Conservation (phyloP, 2,888 invertebrate species). For the Drosophila borealis region DNA sequence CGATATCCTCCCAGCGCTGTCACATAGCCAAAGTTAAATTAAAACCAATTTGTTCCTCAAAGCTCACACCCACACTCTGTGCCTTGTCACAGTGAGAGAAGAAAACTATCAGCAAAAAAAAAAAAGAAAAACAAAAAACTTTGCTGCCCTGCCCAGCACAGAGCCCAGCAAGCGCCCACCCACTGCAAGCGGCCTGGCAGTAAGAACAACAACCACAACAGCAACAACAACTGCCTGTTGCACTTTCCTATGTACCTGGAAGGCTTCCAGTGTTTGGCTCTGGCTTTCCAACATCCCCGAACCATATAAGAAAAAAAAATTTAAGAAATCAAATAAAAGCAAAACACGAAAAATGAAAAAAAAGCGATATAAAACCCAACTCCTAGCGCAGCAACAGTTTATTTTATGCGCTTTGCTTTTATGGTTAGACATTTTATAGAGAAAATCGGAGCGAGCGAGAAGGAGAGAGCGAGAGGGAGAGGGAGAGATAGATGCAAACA, state of each 20-base stretch:
- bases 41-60: slow-evolving; percentile 62
- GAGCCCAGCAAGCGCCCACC: slow-evolving; percentile 11
- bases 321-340: slow-evolving; percentile 68
- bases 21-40: slow-evolving; percentile 71
- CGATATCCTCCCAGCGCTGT: slow-evolving; percentile 27
- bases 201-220: slow-evolving; percentile 48
- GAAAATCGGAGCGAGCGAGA: not conserved
- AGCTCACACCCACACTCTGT: slow-evolving; percentile 3
- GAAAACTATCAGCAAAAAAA: slow-evolving; percentile 50
- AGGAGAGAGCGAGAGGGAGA: not conserved
- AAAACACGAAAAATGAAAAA: slow-evolving; percentile 43
- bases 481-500: not conserved
- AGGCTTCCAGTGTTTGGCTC: slow-evolving; percentile 46
- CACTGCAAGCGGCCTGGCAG: slow-evolving; percentile 21
- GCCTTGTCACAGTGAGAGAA: slow-evolving; percentile 6
- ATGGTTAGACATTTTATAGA: slow-evolving; percentile 23
- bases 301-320: slow-evolving; percentile 34
- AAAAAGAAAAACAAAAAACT: slow-evolving; percentile 10
- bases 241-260: slow-evolving; percentile 71
- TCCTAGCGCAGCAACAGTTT: slow-evolving; percentile 53
- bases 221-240: slow-evolving; percentile 75
- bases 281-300: slow-evolving; percentile 50
- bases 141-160: slow-evolving; percentile 3
- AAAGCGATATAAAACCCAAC: slow-evolving; percentile 38
- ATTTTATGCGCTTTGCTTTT: slow-evolving; percentile 57